Evolutionary conservation across 2,888 invertebrate species (phyloP).

Genomic region (Rhagonycha lutea): DNA sequence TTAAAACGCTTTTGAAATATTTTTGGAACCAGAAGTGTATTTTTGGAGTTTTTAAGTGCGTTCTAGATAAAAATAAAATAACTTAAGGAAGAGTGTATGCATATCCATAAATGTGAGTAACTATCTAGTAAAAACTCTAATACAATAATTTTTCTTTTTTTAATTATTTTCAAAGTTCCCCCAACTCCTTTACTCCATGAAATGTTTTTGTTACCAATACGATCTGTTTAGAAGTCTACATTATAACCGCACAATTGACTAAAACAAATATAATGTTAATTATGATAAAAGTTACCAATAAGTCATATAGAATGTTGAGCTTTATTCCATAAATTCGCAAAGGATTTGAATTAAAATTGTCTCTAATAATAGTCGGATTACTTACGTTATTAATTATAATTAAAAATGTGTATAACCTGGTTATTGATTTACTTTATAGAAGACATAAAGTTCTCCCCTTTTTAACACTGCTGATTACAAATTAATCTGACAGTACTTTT

Average conservation of each 20-base stretch:
- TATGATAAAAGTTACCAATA: not conserved
- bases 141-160: too few relatives aligned
- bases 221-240: not conserved
- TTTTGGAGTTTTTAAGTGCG: not conserved
- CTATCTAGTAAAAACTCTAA: too few relatives aligned
- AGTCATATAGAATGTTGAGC: not conserved
- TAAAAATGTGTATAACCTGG: not conserved
- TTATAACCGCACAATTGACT: too few relatives aligned
- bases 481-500: slow-evolving; percentile 1
- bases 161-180: too few relatives aligned
- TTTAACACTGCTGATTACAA: not conserved
- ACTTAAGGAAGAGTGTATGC: not conserved
- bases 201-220: too few relatives aligned
- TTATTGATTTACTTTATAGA: not conserved
- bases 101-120: not conserved
- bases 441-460: not conserved
- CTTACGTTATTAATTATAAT: not conserved
- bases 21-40: not conserved
- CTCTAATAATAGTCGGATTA: not conserved
- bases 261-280: too few relatives aligned
- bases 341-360: not conserved
- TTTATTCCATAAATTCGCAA: not conserved
- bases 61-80: not conserved
- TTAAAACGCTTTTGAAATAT: not conserved
- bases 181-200: too few relatives aligned